These are phyloP conservation scores for Ancistrus triradiatus DNA, from an alignment of 2,113 vertebrate genomes.

Conservation along the genomic window DNA sequence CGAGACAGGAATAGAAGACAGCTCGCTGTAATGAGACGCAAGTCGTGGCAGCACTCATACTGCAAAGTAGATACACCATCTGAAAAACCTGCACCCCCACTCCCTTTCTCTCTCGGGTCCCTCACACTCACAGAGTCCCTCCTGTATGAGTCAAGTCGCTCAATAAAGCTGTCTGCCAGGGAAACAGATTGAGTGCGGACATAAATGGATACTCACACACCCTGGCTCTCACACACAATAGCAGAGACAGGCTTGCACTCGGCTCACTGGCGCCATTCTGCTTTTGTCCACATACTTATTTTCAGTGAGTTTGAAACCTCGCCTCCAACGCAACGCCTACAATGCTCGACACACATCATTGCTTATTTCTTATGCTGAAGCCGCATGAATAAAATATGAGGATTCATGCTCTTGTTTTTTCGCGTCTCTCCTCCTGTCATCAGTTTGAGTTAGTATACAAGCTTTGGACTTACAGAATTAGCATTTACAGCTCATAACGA, in stretches of 20 bases:
- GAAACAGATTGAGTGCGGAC: slow-evolving; percentile 36
- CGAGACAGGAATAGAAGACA: not conserved
- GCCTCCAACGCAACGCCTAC: not conserved
- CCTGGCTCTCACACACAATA: slow-evolving; percentile 5
- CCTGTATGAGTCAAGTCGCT: slow-evolving; percentile 20
- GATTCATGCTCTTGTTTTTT: slow-evolving; percentile 13
- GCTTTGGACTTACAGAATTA: not conserved
- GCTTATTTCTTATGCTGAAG: slow-evolving; percentile 19
- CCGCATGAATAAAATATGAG: slow-evolving; percentile 22
- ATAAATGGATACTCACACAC: slow-evolving; percentile 35
- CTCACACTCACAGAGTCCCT: slow-evolving; percentile 3
- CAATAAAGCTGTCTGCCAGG: slow-evolving; percentile 40
- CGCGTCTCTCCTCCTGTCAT: slow-evolving; percentile 6
- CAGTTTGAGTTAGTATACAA: not conserved
- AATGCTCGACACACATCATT: not conserved
- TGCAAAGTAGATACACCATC: too few relatives aligned
- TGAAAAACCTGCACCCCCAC: not conserved
- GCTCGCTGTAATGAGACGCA: not conserved
- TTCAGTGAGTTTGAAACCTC: slow-evolving; percentile 8
- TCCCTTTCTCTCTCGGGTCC: slow-evolving; percentile 9
- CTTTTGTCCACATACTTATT: slow-evolving; percentile 7
- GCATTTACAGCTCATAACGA: too few relatives aligned
- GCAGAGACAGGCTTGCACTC: not conserved
- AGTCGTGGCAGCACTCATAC: too few relatives aligned
- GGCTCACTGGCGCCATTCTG: slow-evolving; percentile 7